Conservation (phyloP, 2,888 invertebrate species). For the Gnatocerus cornutus region DNA sequence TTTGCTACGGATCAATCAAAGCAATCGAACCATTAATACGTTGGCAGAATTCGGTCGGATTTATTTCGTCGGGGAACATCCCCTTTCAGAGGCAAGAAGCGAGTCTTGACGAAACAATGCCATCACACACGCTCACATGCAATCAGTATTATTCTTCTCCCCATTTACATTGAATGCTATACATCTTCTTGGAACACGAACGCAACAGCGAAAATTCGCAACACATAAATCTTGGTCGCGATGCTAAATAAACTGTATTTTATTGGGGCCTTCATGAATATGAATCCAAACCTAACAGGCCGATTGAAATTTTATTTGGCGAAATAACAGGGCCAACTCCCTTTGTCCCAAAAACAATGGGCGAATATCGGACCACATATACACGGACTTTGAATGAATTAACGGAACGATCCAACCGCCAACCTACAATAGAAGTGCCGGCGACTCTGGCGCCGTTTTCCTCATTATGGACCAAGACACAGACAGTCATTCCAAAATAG, state of each 20-base stretch:
- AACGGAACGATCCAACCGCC: slow-evolving; percentile 42
- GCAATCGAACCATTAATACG: slow-evolving; percentile 56
- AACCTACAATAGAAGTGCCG: slow-evolving; percentile 23
- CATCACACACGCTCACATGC: slow-evolving; percentile 61
- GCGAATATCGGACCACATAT: slow-evolving; percentile 29
- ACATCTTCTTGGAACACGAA: slow-evolving; percentile 67
- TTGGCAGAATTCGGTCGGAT: slow-evolving; percentile 50
- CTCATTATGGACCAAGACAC: slow-evolving; percentile 6
- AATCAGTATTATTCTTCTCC: slow-evolving; percentile 67
- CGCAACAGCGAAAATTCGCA: slow-evolving; percentile 64
- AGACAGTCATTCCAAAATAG: slow-evolving; percentile 8
- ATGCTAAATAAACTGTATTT: slow-evolving; percentile 66
- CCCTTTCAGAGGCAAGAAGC: slow-evolving; percentile 21
- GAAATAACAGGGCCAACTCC: slow-evolving; percentile 57
- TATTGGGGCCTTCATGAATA: slow-evolving; percentile 67
- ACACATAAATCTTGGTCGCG: slow-evolving; percentile 66
- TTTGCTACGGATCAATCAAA: slow-evolving; percentile 57
- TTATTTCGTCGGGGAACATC: slow-evolving; percentile 23
- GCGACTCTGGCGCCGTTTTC: slow-evolving; percentile 17
- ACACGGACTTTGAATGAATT: slow-evolving; percentile 45
- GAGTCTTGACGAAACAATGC: slow-evolving; percentile 60
- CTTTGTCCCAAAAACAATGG: slow-evolving; percentile 58
- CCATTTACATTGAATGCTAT: slow-evolving; percentile 70
- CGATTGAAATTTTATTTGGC: slow-evolving; percentile 60
- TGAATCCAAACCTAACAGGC: slow-evolving; percentile 60